Conservation (phyloP, 2,113 vertebrate species). For the Ellobius talpinus region DNA sequence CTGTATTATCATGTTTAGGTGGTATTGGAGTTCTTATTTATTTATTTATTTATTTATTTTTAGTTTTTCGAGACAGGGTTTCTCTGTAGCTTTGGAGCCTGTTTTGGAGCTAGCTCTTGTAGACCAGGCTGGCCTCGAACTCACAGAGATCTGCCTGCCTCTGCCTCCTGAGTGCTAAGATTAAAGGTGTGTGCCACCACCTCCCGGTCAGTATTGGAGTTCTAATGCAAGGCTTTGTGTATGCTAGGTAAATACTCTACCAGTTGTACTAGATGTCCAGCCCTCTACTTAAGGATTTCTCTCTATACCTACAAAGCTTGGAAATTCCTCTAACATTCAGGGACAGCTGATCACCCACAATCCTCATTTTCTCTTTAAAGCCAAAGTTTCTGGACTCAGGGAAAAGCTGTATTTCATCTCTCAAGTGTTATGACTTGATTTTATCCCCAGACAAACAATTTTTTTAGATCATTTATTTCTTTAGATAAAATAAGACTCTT, state of each 20-base stretch:
- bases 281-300: background rate
- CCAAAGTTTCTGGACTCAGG: slow-evolving; percentile 50
- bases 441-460: slow-evolving; percentile 25
- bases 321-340: background rate
- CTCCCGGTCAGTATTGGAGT: no score
- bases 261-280: background rate
- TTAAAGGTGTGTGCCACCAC: no score
- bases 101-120: no score
- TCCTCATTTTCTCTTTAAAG: background rate
- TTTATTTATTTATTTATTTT: no score
- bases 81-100: no score
- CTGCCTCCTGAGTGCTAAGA: no score
- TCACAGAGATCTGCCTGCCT: no score
- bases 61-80: no score
- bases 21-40: background rate
- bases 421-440: background rate
- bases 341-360: background rate
- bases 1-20: background rate
- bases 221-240: no score
- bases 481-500: background rate
- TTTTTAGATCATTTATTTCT: background rate
- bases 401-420: slow-evolving; percentile 37
- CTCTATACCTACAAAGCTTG: background rate
- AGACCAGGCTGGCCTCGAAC: no score
- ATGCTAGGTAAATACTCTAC: background rate